phyloP scores from a whole-genome alignment of 2,797 vertebrate species.

The Alfaro cultratus region DNA sequence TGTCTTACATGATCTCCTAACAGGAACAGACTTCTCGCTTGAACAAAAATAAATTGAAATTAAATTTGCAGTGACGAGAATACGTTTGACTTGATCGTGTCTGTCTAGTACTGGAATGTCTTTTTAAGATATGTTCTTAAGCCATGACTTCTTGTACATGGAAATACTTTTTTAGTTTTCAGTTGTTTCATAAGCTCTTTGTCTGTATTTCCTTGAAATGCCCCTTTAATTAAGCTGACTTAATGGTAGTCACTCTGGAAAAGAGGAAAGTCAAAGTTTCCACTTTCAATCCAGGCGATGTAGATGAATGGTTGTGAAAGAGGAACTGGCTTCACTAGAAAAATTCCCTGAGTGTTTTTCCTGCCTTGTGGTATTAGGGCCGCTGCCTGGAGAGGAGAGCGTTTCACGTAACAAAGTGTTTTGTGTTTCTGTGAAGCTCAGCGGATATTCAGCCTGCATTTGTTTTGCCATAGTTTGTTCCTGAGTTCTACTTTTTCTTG shows the following conservation, averaged over 20 bases:
- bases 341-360: conserved; percentile 34
- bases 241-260: conserved; percentile 12
- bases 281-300: conserved; percentile 11
- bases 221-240: conserved; percentile 17
- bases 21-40: background rate
- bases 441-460: conserved; percentile 8
- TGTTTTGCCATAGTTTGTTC: conserved; percentile 1
- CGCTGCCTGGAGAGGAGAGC: background rate
- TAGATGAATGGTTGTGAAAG: conserved; percentile 44
- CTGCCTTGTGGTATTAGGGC: conserved; percentile 15
- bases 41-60: background rate
- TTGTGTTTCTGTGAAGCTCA: conserved; percentile 4
- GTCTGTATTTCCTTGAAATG: background rate
- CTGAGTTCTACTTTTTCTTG: background rate
- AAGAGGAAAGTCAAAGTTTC: conserved; percentile 47
- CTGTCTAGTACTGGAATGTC: background rate
- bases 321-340: conserved; percentile 45
- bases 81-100: background rate
- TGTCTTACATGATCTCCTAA: background rate
- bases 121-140: background rate
- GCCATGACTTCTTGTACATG: background rate
- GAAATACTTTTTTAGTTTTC: background rate
- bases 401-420: background rate
- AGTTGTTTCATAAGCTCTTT: background rate
- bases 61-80: background rate